These are phyloP conservation scores for Microcebus jonahi DNA, from an alignment of 2,113 vertebrate species.

Conservation along the genomic window DNA sequence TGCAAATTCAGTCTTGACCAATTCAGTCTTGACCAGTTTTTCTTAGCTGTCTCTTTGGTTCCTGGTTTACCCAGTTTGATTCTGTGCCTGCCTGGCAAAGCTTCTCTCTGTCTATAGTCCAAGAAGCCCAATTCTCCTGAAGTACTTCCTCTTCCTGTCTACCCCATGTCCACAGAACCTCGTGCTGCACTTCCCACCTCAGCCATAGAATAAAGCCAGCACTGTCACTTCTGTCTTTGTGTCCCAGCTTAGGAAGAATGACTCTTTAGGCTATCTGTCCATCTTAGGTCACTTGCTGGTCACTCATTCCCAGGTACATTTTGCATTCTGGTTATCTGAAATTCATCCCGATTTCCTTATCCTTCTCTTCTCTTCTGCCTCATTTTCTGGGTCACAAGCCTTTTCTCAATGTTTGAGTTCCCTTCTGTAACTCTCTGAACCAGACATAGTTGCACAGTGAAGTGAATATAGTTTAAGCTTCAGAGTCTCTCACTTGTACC, in stretches of 20 bases:
- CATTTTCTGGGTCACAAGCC: not conserved
- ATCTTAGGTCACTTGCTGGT: not conserved
- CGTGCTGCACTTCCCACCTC: not conserved
- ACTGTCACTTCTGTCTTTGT: not conserved
- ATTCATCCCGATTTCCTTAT: not conserved
- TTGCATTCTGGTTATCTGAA: not conserved
- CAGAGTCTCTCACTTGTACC: not conserved
- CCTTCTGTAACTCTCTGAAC: not conserved
- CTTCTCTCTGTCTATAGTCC: not conserved
- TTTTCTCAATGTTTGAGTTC: not conserved
- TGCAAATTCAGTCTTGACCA: not conserved
- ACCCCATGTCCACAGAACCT: not conserved
- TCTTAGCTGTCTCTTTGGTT: not conserved
- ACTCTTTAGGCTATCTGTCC: not conserved
- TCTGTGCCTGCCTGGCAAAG: not conserved
- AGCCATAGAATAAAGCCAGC: not conserved
- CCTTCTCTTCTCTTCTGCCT: not conserved
- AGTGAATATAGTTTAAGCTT: not conserved
- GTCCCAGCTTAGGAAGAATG: not conserved
- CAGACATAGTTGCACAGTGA: not conserved
- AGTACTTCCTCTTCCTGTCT: not conserved
- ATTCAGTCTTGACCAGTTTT: not conserved
- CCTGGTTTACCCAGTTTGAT: not conserved
- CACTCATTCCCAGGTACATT: not conserved
- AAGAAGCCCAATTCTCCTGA: not conserved